Conservation (phyloP, 2,888 invertebrate genomes). For the Leptinotarsa haldemani region DNA sequence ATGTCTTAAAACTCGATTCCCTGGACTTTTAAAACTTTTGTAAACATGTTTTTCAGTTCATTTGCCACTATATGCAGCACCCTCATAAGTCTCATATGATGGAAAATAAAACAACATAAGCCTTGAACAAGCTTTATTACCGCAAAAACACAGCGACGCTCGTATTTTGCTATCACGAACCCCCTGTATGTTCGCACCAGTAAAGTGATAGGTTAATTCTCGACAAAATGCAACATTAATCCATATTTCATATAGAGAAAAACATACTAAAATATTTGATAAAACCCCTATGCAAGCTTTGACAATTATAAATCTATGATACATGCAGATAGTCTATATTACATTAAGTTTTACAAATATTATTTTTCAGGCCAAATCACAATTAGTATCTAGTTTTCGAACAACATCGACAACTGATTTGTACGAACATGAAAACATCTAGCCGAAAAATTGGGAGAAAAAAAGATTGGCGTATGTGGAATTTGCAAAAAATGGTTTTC, state of each 20-base stretch:
- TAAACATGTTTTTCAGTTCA: no score
- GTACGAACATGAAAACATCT: conserved; percentile 56
- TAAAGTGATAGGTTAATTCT: conserved; percentile 49
- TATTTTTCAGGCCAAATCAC: conserved; percentile 62
- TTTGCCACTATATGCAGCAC: no score
- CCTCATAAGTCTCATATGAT: no score
- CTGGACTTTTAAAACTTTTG: no score
- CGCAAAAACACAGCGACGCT: conserved; percentile 49
- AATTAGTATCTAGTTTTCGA: conserved; percentile 56
- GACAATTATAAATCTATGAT: conserved; percentile 57
- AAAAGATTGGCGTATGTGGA: not conserved
- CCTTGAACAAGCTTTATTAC: conserved; percentile 55
- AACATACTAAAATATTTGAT: conserved; percentile 64
- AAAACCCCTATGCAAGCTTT: conserved; percentile 63
- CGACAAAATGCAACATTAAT: conserved; percentile 65
- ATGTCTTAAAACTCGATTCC: no score
- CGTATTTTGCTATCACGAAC: conserved; percentile 30
- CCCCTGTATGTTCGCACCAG: conserved; percentile 49
- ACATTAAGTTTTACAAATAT: conserved; percentile 61
- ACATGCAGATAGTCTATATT: conserved; percentile 62
- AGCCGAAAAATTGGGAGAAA: conserved; percentile 40
- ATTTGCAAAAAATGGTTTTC: not conserved
- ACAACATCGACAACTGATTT: conserved; percentile 52
- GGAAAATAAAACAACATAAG: conserved; percentile 42
- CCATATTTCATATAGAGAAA: conserved; percentile 60